These are phyloP conservation scores for Bucorvus abyssinicus DNA, from an alignment of 2,797 vertebrate genomes.

Conservation along the genomic window DNA sequence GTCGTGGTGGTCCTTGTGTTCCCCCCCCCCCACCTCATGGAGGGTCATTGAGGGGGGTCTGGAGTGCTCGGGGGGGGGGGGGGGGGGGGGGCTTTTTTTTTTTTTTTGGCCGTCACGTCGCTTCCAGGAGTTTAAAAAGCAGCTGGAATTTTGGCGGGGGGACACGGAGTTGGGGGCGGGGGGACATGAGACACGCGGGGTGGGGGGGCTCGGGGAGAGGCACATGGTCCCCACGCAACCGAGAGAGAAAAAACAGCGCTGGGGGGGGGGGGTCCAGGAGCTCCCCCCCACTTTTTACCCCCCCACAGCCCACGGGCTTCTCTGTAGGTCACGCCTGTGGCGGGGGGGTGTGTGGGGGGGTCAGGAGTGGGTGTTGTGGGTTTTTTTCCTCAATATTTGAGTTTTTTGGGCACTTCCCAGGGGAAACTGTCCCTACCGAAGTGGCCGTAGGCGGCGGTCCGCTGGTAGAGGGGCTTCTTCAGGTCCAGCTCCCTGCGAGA, in stretches of 20 bases:
- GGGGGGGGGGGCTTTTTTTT: too few relatives aligned
- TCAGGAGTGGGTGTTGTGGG: too few relatives aligned
- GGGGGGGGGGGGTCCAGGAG: constrained; percentile 58
- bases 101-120: not conserved
- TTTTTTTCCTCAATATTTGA: constrained; percentile 85
- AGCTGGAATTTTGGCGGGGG: not conserved
- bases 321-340: constrained; percentile 95
- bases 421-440: constrained; percentile 97
- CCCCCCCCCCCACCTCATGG: not conserved
- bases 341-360: constrained; percentile 79
- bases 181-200: too few relatives aligned
- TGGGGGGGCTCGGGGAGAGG: too few relatives aligned
- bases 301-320: constrained; percentile 89
- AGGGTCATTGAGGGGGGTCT: too few relatives aligned
- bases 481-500: constrained; percentile 98
- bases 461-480: constrained; percentile 98
- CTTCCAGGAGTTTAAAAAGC: not conserved
- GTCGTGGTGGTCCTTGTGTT: too few relatives aligned
- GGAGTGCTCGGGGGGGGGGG: not conserved
- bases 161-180: too few relatives aligned
- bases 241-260: constrained; percentile 48
- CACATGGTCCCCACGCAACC: constrained; percentile 73
- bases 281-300: too few relatives aligned
- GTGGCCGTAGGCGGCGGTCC: constrained; percentile 97
- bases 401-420: constrained; percentile 97